phyloP scores from a whole-genome alignment of 2,113 vertebrate genomes.

The Pholis gunnellus region DNA sequence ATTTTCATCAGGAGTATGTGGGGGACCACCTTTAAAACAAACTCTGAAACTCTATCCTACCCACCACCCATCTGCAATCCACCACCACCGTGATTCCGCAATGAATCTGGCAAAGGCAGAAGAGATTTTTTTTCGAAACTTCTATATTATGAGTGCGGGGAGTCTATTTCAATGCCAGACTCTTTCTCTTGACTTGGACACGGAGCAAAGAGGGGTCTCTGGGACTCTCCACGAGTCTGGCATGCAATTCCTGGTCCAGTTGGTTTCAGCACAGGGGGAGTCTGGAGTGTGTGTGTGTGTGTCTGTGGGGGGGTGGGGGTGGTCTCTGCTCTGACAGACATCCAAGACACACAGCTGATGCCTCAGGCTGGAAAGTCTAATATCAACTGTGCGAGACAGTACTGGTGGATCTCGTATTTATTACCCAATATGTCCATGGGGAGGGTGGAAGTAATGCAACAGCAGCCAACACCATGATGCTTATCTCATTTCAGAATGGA shows the following conservation, averaged over 20 bases:
- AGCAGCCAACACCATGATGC: conserved; percentile 55
- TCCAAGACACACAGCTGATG: conserved; percentile 79
- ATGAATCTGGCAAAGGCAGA: conserved; percentile 29
- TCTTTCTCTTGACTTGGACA: conserved; percentile 68
- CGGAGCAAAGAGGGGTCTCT: conserved; percentile 57
- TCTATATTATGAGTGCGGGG: conserved; percentile 36
- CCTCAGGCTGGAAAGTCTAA: conserved; percentile 74
- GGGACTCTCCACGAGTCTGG: conserved; percentile 68
- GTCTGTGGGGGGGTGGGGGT: conserved; percentile 35
- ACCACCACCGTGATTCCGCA: conserved; percentile 31
- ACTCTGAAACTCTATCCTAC: conserved; percentile 66
- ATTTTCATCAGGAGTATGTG: conserved; percentile 9
- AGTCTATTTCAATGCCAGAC: conserved; percentile 57
- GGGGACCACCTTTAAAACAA: conserved; percentile 69
- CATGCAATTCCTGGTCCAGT: conserved; percentile 72
- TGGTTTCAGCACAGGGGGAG: conserved; percentile 65
- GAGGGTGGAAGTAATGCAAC: conserved; percentile 64
- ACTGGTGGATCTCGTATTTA: conserved; percentile 74
- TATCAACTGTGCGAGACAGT: conserved; percentile 75
- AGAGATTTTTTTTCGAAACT: conserved; percentile 45
- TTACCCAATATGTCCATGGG: conserved; percentile 74
- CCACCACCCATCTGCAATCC: conserved; percentile 23
- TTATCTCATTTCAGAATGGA: conserved; percentile 55
- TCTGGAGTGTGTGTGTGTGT: conserved; percentile 41
- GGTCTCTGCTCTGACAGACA: conserved; percentile 60